Evolutionary conservation across 2,797 vertebrate genomes (phyloP), one percentile per base, ranked within the genome.

Genomic region (Muscicapa striata): DNA sequence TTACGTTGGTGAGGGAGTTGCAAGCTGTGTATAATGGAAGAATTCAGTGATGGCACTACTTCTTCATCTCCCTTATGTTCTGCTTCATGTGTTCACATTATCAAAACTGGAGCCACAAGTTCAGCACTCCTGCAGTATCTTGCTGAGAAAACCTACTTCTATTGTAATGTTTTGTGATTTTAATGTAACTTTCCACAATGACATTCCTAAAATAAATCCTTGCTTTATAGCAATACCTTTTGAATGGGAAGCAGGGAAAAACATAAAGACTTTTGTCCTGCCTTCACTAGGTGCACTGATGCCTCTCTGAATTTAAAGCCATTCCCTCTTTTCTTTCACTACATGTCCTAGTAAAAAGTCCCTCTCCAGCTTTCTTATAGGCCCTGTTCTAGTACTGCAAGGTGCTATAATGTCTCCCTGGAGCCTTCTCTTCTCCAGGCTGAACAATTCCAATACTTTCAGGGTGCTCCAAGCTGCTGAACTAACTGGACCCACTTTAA

Each of bases 121-220:
- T 87, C 84, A 94, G 68, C 51, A 69, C 27, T 78, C 41, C 63
- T 66, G 46, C 55, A 69, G 67, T 11, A 70, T 40, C 91, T 43
- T 87, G 87, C 84, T 92, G 84, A 87, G 74, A 89, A 96, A 90
- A 82, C 91, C 87, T 90, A 82, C 40, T 92, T 94, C 45, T 34
- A 55, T 48, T 87, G 70, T 82, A 73, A 66, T 32, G 52, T 57
- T 84, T 67, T 52, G 19, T 67, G 63, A 74, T 84, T 89, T 90
- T 70, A 79, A 87, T 15, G 17, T 48, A 89, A 87, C 55, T 93
- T 92, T 87, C 77, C 78, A 95, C 89, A 94, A 84, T 64, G 70
- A 36, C 38, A 73, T 80, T 90, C 64, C 78, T 73, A 94, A 96
- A 95, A 96, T 96, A 96, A 90, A 85, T 19, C 45, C 11, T 52